Conservation (phyloP, 2,888 invertebrate genomes). For the Lamellibrachia columna region DNA sequence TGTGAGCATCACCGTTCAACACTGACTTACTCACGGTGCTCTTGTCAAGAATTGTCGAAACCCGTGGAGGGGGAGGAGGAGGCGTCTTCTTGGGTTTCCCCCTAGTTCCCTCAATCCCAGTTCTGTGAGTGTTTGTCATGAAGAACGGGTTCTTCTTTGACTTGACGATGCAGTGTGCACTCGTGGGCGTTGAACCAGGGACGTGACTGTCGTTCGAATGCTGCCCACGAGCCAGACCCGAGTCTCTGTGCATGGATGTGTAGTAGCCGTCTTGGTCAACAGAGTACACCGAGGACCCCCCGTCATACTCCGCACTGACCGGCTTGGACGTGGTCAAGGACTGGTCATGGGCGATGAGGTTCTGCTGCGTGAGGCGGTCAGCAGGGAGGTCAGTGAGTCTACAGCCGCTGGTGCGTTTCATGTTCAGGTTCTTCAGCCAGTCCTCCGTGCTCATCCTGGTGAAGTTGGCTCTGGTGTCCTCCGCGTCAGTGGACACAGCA, state of each 20-base stretch:
- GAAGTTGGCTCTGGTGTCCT: conserved; percentile 32
- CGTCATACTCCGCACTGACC: conserved; percentile 45
- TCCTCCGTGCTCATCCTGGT: conserved; percentile 51
- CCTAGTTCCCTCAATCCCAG: background rate
- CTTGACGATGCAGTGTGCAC: conserved; percentile 10
- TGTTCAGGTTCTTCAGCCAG: conserved; percentile 52
- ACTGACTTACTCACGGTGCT: background rate
- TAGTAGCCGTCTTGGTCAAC: conserved; percentile 98
- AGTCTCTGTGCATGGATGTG: conserved; percentile 96
- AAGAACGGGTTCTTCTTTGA: background rate
- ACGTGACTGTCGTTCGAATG: background rate
- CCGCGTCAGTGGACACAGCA: conserved; percentile 22
- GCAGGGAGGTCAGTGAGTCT: background rate
- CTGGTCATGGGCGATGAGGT: conserved; percentile 33
- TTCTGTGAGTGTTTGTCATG: background rate
- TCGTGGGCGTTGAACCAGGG: background rate
- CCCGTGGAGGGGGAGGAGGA: conserved; percentile 31
- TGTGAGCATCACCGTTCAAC: background rate
- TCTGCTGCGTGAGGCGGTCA: conserved; percentile 29
- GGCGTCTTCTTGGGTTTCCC: conserved; percentile 26
- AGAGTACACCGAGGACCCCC: conserved; percentile 82
- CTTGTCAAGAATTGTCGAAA: conserved; percentile 28
- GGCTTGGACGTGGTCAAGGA: background rate
- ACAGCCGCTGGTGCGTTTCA: background rate
- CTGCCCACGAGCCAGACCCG: conserved; percentile 73